These are phyloP conservation scores for Syngnathus acus DNA, from an alignment of 2,797 vertebrate genomes.

Conservation along the genomic window DNA sequence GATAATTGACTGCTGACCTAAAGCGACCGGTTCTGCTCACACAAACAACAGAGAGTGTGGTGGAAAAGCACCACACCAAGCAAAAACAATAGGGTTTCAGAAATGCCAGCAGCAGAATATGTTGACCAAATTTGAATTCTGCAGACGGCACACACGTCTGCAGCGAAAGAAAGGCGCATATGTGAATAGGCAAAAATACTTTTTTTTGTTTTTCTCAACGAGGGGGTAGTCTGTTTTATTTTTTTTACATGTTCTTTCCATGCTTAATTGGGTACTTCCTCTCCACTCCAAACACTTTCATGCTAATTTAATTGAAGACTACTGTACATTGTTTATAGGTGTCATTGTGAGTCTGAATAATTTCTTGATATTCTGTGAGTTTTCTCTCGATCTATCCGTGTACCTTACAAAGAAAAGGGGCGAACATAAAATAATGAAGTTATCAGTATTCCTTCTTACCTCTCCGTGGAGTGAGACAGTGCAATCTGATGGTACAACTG, in stretches of 20 bases:
- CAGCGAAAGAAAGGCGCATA: background rate
- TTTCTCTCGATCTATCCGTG: background rate
- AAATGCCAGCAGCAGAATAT: background rate
- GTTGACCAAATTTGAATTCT: background rate
- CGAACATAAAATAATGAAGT: background rate
- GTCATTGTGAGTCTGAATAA: background rate
- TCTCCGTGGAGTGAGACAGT: conserved; percentile 79
- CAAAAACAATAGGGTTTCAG: conserved; percentile 3
- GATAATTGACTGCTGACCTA: conserved; percentile 16
- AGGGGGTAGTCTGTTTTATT: too few species aligned
- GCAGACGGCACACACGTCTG: background rate
- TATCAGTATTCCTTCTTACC: conserved; percentile 63
- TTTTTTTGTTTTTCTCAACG: background rate
- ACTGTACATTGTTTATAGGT: background rate
- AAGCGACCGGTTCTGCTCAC: background rate
- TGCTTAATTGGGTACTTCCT: background rate
- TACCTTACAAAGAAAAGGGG: background rate
- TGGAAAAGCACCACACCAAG: background rate
- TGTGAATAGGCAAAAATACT: too few species aligned
- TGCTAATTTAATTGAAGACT: background rate
- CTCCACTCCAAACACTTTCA: background rate
- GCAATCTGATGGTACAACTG: conserved; percentile 87
- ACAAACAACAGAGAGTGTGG: conserved; percentile 5
- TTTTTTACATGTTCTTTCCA: background rate
- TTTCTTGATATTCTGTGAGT: background rate